Base-by-base conservation (phyloP, 2,888 invertebrate genomes). In the Ophion obscuratus region DNA sequence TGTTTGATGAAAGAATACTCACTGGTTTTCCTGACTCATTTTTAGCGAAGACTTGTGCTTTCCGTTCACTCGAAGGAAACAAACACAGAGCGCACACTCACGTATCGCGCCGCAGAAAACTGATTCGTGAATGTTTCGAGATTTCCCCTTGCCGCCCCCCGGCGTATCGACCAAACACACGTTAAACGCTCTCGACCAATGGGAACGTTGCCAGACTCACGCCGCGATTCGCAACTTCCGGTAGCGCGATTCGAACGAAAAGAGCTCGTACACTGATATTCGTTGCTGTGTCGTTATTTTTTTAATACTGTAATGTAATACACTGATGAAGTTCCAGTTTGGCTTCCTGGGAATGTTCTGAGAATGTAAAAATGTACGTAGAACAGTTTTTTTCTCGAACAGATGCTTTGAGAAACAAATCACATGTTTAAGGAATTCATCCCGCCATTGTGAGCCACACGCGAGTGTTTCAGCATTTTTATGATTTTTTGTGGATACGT, bases 1-100 rank as follows among this genome's bases (percentile, higher is more conserved):
- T 20, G 9, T 64, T 64, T 66, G 77, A 81, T 71, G 61, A 62
- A 67, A 59, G 9, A 75, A 27, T 88, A 93, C 93, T 94, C 92
- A 94, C 93, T 92, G 93, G 88, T 90, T 91, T 91, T 93, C 92
- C 88, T 93, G 92, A 88, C 92, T 93, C 93, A 94, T 94, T 91
- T 90, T 92, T 87, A 74, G 81, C 61, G 20, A 75, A 61, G 59
- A 86, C 83, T 71, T 88, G 20, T 88, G 80, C 83, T 80, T 89
- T 90, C 87, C 84, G 87, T 83, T 78, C 85, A 77, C 85, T 82
- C 82, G 89, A 90, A 88, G 89, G 91, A 91, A 92, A 92, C 91
- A 93, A 92, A 92, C 90, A 92, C 90, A 88, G 88, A 86, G 87
- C 88, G 67, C 73, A 75, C 75, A 88, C 90, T 89, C 89, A 90